Evolutionary conservation across 2,888 invertebrate species (phyloP).

Genomic region (Achlya flavicornis): DNA sequence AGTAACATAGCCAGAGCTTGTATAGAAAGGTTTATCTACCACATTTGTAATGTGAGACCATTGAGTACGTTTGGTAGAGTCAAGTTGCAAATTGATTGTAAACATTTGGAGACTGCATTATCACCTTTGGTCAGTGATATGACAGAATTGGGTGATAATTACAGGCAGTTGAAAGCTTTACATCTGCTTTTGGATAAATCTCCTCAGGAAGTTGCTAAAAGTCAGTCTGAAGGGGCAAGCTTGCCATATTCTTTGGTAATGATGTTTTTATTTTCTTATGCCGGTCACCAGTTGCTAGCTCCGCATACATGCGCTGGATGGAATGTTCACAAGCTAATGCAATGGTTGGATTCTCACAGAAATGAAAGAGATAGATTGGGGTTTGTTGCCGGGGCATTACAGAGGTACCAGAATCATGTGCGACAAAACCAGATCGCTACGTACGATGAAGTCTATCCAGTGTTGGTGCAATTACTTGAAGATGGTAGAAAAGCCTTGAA

Average conservation of each 20-base stretch:
- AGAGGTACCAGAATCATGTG: constrained; percentile 93
- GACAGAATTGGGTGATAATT: constrained; percentile 88
- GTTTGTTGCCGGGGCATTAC: constrained; percentile 94
- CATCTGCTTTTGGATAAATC: constrained; percentile 90
- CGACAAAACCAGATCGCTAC: constrained; percentile 92
- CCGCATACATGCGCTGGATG: constrained; percentile 96
- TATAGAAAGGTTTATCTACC: constrained; percentile 93
- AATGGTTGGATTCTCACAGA: constrained; percentile 94
- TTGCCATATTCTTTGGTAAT: constrained; percentile 93
- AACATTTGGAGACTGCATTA: constrained; percentile 85
- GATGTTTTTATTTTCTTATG: constrained; percentile 92
- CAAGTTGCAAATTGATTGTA: constrained; percentile 90
- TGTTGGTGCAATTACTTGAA: constrained; percentile 92
- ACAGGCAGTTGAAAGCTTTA: constrained; percentile 90
- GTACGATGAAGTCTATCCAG: constrained; percentile 95
- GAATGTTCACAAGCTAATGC: constrained; percentile 92
- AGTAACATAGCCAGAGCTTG: constrained; percentile 89
- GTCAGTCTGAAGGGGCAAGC: constrained; percentile 90
- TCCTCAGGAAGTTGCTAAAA: constrained; percentile 90
- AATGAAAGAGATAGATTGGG: constrained; percentile 92
- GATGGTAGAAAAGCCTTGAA: constrained; percentile 75
- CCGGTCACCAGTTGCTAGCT: constrained; percentile 91
- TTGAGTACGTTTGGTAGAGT: constrained; percentile 91
- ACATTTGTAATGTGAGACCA: constrained; percentile 92
- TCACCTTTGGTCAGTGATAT: constrained; percentile 84